Conservation (phyloP, 2,888 invertebrate genomes). For the Caenorhabditis wallacei region DNA sequence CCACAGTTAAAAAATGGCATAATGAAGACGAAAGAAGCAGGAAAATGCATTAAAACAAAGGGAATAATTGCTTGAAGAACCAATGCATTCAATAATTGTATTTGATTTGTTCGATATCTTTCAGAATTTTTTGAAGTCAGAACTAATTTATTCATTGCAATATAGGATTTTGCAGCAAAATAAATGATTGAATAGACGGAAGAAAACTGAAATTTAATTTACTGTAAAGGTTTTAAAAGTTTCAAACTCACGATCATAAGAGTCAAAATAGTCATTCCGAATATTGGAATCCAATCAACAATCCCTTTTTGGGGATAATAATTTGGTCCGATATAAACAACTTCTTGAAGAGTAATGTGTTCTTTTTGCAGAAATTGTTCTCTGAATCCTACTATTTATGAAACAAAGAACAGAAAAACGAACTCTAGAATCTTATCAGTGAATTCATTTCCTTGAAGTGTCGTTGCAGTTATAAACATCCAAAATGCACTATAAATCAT, state of each 20-base stretch:
- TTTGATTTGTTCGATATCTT: slow-evolving; percentile 28
- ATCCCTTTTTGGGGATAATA: slow-evolving; percentile 29
- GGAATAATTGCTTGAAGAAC: slow-evolving; percentile 47
- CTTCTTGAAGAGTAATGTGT: not conserved
- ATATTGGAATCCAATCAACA: slow-evolving; percentile 36
- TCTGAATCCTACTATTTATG: not conserved
- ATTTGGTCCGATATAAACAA: slow-evolving; percentile 44
- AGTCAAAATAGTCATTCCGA: slow-evolving; percentile 41
- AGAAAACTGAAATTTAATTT: slow-evolving; percentile 23
- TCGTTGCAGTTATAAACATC: slow-evolving; percentile 36
- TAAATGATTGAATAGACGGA: slow-evolving; percentile 36
- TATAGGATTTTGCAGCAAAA: slow-evolving; percentile 38
- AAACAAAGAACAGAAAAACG: not conserved
- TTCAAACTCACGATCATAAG: slow-evolving; percentile 42
- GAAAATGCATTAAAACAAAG: slow-evolving; percentile 47
- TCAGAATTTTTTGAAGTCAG: slow-evolving; percentile 26
- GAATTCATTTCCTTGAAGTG: slow-evolving; percentile 28
- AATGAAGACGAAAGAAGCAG: slow-evolving; percentile 40
- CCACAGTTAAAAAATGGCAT: slow-evolving; percentile 41
- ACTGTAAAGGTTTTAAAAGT: not conserved
- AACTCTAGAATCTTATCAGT: slow-evolving; percentile 39
- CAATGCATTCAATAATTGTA: slow-evolving; percentile 39
- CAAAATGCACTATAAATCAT: slow-evolving; percentile 31
- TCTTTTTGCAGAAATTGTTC: slow-evolving; percentile 33
- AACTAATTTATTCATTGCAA: slow-evolving; percentile 31